Evolutionary conservation across 1,140 invertebrate genomes (phyloP).

Genomic region (Nebria ingens): DNA sequence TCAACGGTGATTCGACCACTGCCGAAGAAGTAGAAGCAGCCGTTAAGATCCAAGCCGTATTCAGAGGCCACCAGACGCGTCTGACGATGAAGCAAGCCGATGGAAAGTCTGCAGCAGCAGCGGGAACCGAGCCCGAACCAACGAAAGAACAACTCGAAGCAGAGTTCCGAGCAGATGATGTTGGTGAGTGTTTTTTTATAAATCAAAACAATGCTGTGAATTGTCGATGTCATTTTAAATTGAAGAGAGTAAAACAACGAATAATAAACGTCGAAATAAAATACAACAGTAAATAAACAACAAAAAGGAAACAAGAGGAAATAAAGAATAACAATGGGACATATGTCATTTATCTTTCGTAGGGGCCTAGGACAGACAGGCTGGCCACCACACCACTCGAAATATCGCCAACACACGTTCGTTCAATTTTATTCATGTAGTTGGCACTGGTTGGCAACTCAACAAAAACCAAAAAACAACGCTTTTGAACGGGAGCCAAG

Average conservation of each 20-base stretch:
- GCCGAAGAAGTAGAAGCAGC: constrained; percentile 41
- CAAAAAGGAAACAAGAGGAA: not conserved
- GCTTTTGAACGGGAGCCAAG: not conserved
- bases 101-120: constrained; percentile 22
- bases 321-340: not conserved
- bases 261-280: not conserved
- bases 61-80: constrained; percentile 56
- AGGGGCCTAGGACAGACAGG: no score
- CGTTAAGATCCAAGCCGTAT: constrained; percentile 59
- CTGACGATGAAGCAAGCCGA: constrained; percentile 47
- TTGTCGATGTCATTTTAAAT: no score
- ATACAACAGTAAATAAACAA: not conserved
- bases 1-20: not conserved
- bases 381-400: not conserved
- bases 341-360: not conserved
- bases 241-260: not conserved
- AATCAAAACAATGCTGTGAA: not conserved
- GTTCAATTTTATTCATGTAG: not conserved
- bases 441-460: not conserved
- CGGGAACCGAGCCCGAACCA: constrained; percentile 42
- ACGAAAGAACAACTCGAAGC: constrained; percentile 60
- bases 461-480: not conserved
- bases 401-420: no score
- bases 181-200: constrained; percentile 43
- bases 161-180: constrained; percentile 65